These are phyloP conservation scores for Crocuta crocuta DNA, from an alignment of 2,113 vertebrate species.

Conservation along the genomic window DNA sequence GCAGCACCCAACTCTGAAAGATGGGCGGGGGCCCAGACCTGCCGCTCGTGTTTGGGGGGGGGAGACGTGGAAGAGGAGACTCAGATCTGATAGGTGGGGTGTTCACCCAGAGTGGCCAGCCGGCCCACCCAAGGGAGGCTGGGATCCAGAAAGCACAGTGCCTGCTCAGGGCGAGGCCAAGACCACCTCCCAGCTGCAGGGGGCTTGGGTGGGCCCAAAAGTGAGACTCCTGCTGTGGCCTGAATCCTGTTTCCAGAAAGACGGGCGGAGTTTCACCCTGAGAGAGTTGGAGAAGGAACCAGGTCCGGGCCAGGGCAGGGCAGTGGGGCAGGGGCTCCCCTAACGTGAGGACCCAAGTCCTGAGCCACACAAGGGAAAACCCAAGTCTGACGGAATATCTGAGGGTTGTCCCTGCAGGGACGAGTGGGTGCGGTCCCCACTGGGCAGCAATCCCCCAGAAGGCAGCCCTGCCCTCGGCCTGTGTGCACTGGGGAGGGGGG, in stretches of 20 bases:
- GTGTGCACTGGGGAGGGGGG: rapidly evolving
- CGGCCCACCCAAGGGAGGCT: rapidly evolving
- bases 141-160: rapidly evolving
- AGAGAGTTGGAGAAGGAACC: neutral
- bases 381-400: rapidly evolving
- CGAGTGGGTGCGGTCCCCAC: neutral
- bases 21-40: rapidly evolving
- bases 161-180: rapidly evolving
- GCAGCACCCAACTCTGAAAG: neutral
- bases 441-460: rapidly evolving
- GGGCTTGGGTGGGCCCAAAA: neutral
- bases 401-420: too few relatives aligned
- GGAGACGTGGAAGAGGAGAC: rapidly evolving
- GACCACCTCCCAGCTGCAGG: neutral
- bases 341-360: rapidly evolving
- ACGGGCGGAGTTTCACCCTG: rapidly evolving
- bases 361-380: neutral
- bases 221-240: rapidly evolving
- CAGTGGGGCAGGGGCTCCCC: rapidly evolving
- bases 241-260: neutral
- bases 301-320: neutral
- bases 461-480: rapidly evolving
- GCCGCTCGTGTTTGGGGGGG: rapidly evolving
- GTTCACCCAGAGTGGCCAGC: too few relatives aligned
- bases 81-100: rapidly evolving